Conservation (phyloP, 2,797 vertebrate genomes). For the Fistularia commersonii region DNA sequence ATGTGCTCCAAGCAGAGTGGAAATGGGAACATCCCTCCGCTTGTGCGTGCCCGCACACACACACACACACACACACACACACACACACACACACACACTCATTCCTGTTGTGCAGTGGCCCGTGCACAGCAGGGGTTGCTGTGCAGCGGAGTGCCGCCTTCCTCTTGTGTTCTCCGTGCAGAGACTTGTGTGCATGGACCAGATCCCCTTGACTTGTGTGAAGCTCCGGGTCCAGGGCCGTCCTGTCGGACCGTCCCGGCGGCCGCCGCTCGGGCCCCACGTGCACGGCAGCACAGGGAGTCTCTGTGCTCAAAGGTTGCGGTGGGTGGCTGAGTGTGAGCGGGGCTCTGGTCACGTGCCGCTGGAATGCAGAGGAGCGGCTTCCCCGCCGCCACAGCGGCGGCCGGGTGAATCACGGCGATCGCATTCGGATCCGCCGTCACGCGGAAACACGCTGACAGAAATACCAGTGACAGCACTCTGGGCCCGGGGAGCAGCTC, state of each 20-base stretch:
- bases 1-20: constrained; percentile 67
- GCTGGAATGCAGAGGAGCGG: constrained; percentile 63
- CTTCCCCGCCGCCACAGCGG: constrained; percentile 33
- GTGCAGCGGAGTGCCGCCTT: constrained; percentile 16
- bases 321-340: constrained; percentile 63
- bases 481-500: too few relatives aligned
- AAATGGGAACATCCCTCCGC: constrained; percentile 62
- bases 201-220: constrained; percentile 36
- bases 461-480: neutral
- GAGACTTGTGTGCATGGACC: too few relatives aligned
- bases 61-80: too few relatives aligned
- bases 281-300: constrained; percentile 46
- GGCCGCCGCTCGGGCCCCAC: constrained; percentile 2
- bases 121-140: constrained; percentile 26
- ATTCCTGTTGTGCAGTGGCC: constrained; percentile 63
- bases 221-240: constrained; percentile 46
- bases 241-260: constrained; percentile 40
- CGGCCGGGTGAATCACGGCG: too few relatives aligned
- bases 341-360: constrained; percentile 62
- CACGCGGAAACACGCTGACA: neutral
- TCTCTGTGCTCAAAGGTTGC: constrained; percentile 57
- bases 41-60: constrained; percentile 34
- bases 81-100: constrained; percentile 48
- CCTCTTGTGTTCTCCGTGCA: too few relatives aligned
- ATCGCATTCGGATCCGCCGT: too few relatives aligned